A percentile compares a stretch with the other conserved stretches of the same genome.
Conservation (phyloP, 2,113 vertebrate species). For the Pongo abelii region DNA sequence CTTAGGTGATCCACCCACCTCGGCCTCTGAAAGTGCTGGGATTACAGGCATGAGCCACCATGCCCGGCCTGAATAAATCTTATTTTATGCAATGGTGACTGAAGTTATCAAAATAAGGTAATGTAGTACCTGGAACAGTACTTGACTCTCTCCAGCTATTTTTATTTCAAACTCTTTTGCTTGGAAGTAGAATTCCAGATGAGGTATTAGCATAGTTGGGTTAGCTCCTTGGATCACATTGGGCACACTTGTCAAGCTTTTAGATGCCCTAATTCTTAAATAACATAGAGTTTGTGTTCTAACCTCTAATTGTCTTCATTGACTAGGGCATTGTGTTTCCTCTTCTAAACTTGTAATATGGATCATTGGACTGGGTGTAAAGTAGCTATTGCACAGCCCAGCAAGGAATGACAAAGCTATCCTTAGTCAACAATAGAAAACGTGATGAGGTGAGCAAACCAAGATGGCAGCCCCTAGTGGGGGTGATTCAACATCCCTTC, state of each 20-base stretch:
- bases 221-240: neutral
- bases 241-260: neutral
- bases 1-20: too few species aligned
- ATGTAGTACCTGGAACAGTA: neutral
- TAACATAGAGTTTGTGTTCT: neutral
- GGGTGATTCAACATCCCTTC: neutral
- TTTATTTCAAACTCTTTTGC: neutral
- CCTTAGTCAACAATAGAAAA: neutral
- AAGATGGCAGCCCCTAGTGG: neutral
- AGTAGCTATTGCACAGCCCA: neutral
- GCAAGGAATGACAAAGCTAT: neutral
- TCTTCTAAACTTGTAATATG: neutral
- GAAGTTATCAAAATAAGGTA: constrained; percentile 1
- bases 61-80: neutral
- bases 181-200: neutral
- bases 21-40: too few species aligned
- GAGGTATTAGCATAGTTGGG: neutral
- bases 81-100: neutral
- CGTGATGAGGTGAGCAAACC: neutral
- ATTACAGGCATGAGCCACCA: too few species aligned
- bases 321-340: neutral
- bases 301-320: neutral
- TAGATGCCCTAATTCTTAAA: neutral
- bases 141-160: neutral
- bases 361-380: neutral